Percentiles rank a stretch among this genome's conserved stretches.
Evolutionary conservation across 92 coral and sea anemone genomes (phyloP).

Genomic region (Phenganax subtilis): DNA sequence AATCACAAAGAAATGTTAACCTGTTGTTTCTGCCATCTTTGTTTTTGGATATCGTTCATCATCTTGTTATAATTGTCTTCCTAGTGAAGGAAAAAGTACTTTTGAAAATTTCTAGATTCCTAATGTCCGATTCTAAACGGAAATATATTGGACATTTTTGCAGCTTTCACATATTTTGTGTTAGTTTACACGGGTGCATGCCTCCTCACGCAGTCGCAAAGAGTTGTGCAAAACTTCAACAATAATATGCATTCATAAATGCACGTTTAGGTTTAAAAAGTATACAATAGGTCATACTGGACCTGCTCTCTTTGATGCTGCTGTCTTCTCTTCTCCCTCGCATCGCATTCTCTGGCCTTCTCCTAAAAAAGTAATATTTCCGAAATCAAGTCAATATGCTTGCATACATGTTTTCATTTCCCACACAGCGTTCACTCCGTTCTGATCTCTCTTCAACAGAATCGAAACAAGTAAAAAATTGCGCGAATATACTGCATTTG

Average conservation of each 20-base stretch:
- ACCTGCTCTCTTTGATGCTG: slow-evolving; percentile 93
- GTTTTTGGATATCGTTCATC: slow-evolving; percentile 90
- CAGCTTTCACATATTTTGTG: too few species aligned
- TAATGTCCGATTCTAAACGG: too few species aligned
- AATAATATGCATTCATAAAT: not conserved
- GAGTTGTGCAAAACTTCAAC: not conserved
- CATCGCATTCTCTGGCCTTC: slow-evolving; percentile 62
- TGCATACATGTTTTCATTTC: not conserved
- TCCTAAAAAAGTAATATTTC: slow-evolving; percentile 18
- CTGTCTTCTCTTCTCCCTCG: slow-evolving; percentile 89
- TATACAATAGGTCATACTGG: not conserved
- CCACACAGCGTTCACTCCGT: not conserved
- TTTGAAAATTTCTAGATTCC: not conserved
- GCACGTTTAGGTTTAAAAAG: too few species aligned
- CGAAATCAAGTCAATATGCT: not conserved
- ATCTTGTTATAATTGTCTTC: slow-evolving; percentile 81
- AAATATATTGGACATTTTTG: too few species aligned
- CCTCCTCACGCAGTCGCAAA: not conserved
- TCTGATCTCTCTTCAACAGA: too few species aligned
- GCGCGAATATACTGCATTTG: too few species aligned
- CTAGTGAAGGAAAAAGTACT: slow-evolving; percentile 34
- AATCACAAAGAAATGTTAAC: slow-evolving; percentile 21
- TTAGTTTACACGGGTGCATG: too few species aligned
- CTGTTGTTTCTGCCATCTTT: slow-evolving; percentile 96
- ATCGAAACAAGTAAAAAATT: too few species aligned